phyloP scores from a whole-genome alignment of 1,140 invertebrate species.

The Cydia fagiglandana region DNA sequence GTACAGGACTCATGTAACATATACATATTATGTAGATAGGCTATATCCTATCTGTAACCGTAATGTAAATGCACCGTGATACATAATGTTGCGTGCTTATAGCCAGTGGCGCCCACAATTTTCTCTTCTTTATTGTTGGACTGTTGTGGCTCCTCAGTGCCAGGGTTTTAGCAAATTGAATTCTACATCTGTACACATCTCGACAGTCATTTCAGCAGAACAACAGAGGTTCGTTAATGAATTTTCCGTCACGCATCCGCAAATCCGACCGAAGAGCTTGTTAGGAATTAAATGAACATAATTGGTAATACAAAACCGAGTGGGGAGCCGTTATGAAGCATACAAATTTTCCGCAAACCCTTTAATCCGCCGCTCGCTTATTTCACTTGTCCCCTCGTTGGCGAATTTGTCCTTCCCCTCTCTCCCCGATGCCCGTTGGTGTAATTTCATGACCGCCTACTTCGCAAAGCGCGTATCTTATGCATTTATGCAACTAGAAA shows the following conservation, averaged over 20 bases:
- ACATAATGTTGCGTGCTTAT: too few species aligned
- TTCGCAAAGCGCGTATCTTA: not conserved
- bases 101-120: not conserved
- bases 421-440: constrained; percentile 54
- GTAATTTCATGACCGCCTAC: constrained; percentile 50
- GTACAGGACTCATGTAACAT: too few species aligned
- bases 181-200: not conserved
- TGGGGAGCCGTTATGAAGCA: constrained; percentile 65
- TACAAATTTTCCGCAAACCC: constrained; percentile 76
- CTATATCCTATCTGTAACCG: too few species aligned
- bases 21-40: too few species aligned
- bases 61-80: too few species aligned
- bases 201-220: constrained; percentile 6
- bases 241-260: constrained; percentile 31
- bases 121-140: not conserved
- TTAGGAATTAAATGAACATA: constrained; percentile 67
- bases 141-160: not conserved
- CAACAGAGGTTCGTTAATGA: constrained; percentile 23
- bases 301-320: constrained; percentile 76
- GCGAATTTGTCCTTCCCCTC: constrained; percentile 54
- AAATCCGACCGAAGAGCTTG: constrained; percentile 40
- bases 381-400: constrained; percentile 76
- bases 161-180: not conserved
- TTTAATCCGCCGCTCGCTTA: constrained; percentile 75
- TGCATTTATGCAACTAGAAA: not conserved